Evolutionary conservation across 2,113 vertebrate genomes (phyloP).

Genomic region (Strix uralensis): DNA sequence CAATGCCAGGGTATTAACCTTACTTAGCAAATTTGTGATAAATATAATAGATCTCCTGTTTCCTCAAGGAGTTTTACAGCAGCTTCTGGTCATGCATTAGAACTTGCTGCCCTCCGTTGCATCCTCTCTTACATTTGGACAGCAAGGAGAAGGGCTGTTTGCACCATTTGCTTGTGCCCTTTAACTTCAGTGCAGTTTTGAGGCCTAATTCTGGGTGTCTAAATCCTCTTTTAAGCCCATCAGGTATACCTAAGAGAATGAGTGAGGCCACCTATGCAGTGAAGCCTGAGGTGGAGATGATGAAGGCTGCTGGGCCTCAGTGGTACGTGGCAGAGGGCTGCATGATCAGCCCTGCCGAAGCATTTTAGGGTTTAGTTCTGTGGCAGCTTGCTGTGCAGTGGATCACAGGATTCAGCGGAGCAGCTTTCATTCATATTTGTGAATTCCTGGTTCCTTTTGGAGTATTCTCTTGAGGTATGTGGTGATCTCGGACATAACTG

Average conservation of each 20-base stretch:
- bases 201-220: neutral
- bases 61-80: neutral
- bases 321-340: rapidly evolving
- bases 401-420: neutral
- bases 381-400: neutral
- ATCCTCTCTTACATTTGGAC: neutral
- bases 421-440: neutral
- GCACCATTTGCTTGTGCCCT: neutral
- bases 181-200: neutral
- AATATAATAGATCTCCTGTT: neutral
- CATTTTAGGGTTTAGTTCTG: neutral
- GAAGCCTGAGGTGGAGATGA: neutral
- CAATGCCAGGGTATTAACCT: constrained; percentile 26
- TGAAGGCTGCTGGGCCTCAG: rapidly evolving
- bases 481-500: neutral
- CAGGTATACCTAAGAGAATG: neutral
- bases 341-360: rapidly evolving
- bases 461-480: neutral
- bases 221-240: neutral
- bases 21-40: constrained; percentile 1
- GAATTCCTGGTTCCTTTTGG: neutral
- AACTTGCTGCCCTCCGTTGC: rapidly evolving
- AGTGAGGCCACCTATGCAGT: neutral
- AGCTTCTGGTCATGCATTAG: neutral
- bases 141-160: neutral